Evolutionary conservation across 2,797 vertebrate genomes (phyloP).

Genomic region (Lepidocolaptes lacrymiger): DNA sequence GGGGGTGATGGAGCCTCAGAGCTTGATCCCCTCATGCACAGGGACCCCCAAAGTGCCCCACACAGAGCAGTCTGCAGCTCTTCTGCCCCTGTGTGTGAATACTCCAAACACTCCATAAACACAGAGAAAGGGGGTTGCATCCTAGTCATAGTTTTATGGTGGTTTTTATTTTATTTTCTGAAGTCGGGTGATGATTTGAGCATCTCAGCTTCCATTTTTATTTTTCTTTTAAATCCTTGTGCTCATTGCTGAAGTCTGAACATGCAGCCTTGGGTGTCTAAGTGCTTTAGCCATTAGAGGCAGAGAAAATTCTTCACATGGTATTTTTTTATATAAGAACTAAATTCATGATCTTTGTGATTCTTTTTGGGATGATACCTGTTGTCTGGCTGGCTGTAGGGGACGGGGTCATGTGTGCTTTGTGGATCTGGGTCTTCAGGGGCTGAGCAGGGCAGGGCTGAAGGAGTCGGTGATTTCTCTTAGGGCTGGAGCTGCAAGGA

Average conservation of each 20-base stretch:
- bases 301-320: neutral
- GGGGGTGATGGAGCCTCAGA: neutral
- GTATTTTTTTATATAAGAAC: neutral
- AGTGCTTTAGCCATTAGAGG: neutral
- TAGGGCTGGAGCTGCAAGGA: neutral
- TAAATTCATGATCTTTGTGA: neutral
- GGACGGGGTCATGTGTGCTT: neutral
- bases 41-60: neutral
- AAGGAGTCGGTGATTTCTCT: neutral
- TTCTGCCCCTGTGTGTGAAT: accelerated
- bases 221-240: neutral
- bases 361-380: neutral
- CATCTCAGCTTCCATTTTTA: neutral
- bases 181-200: neutral
- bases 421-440: neutral
- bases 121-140: neutral
- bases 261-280: accelerated
- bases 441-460: neutral
- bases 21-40: accelerated
- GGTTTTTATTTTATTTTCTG: neutral
- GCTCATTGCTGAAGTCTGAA: neutral
- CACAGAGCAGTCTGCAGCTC: accelerated
- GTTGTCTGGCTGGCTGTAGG: neutral
- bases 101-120: accelerated
- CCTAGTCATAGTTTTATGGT: neutral